A percentile compares a stretch with the other conserved stretches of the same genome.
These are phyloP conservation scores for Ailuropoda melanoleuca DNA, from an alignment of 2,113 vertebrate species.

Conservation along the genomic window DNA sequence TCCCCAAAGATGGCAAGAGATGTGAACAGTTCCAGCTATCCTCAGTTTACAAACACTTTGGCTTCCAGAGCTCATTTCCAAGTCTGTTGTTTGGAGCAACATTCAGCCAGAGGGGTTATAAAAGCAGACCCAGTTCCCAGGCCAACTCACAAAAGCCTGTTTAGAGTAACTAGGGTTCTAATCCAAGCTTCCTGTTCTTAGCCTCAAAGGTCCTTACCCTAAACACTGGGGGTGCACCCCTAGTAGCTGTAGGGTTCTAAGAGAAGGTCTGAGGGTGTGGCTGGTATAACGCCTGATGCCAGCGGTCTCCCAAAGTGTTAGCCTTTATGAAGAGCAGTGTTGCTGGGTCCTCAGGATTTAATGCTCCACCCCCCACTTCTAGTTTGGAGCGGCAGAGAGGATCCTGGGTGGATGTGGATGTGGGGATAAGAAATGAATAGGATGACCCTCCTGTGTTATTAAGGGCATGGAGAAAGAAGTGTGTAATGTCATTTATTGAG, in stretches of 20 bases:
- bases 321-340: background rate
- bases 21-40: background rate
- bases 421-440: background rate
- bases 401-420: background rate
- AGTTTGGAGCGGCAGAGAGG: background rate
- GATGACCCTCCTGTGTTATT: background rate
- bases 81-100: slow-evolving; percentile 10
- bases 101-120: background rate
- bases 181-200: background rate
- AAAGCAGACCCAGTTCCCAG: background rate
- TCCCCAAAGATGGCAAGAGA: background rate
- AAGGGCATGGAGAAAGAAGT: background rate
- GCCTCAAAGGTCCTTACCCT: background rate
- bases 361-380: background rate
- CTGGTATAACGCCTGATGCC: background rate
- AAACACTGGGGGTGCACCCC: background rate
- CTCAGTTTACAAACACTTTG: background rate
- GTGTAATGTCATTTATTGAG: background rate
- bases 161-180: slow-evolving; percentile 11
- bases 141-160: background rate
- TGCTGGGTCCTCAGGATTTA: background rate
- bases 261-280: background rate
- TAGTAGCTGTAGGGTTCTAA: background rate
- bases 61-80: slow-evolving; percentile 9
- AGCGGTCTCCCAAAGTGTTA: background rate